Evolutionary conservation across 2,888 invertebrate genomes (phyloP).

Genomic region (Eupithecia vulgata): DNA sequence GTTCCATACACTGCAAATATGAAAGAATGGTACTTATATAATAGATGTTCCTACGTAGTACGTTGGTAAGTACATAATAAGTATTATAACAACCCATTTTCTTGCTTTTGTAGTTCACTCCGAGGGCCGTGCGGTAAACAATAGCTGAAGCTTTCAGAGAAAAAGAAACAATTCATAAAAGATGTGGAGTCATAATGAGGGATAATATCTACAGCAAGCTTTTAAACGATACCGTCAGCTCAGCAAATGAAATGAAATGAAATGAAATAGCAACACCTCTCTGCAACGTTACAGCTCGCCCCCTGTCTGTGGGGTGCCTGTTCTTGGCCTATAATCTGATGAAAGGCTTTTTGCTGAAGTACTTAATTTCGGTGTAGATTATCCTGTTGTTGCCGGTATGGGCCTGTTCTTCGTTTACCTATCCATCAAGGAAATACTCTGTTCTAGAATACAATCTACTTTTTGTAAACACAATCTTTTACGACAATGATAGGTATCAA

Average conservation of each 20-base stretch:
- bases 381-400: neutral
- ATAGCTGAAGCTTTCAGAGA: neutral
- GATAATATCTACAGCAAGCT: neutral
- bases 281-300: neutral
- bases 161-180: slow-evolving; percentile 9
- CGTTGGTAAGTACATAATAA: too few species aligned
- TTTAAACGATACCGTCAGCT: slow-evolving; percentile 3
- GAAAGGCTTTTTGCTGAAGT: neutral
- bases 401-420: neutral
- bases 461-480: too few species aligned
- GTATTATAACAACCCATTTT: neutral
- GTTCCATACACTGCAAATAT: neutral
- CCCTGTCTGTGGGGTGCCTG: neutral
- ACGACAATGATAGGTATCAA: too few species aligned
- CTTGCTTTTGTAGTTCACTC: neutral
- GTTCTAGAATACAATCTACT: neutral
- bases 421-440: neutral
- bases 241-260: too few species aligned
- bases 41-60: too few species aligned
- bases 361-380: neutral
- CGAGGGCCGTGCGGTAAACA: neutral
- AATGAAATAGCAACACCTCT: too few species aligned
- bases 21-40: neutral
- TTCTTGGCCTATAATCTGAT: neutral
- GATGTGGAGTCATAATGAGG: slow-evolving; percentile 11